A percentile compares a stretch with the other conserved stretches of the same genome.
phyloP scores from a whole-genome alignment of 2,113 vertebrate species.

The Anarhynchus alexandrinus region DNA sequence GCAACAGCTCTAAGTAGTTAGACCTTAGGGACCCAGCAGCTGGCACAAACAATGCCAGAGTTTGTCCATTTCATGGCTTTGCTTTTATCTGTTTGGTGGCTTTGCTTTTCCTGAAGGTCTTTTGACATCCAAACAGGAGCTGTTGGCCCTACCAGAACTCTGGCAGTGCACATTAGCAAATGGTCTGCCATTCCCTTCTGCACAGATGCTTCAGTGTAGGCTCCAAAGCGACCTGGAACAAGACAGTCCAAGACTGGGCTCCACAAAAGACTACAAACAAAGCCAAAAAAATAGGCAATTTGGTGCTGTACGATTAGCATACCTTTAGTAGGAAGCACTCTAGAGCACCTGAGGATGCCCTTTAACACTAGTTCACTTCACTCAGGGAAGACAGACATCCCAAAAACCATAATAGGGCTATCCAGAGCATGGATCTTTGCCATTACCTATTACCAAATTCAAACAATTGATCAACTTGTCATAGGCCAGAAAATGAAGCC shows the following conservation, averaged over 20 bases:
- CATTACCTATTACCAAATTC: not conserved
- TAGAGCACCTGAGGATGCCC: not conserved
- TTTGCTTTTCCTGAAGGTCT: not conserved
- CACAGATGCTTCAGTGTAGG: not conserved
- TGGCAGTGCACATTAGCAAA: not conserved
- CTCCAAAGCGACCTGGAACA: not conserved
- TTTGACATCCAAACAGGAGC: not conserved
- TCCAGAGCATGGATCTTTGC: not conserved
- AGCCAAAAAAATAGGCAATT: not conserved
- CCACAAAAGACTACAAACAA: not conserved
- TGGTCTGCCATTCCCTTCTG: not conserved
- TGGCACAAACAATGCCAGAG: not conserved
- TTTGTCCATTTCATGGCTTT: not conserved
- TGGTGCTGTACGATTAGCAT: not conserved
- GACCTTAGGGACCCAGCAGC: not conserved
- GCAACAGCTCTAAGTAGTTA: not conserved
- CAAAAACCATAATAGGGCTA: not conserved
- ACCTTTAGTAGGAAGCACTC: not conserved
- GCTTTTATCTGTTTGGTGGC: not conserved
- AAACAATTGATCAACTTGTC: not conserved
- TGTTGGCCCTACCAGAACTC: not conserved
- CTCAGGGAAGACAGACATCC: not conserved
- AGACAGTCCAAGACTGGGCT: not conserved
- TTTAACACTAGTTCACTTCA: not conserved
- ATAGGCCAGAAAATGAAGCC: not conserved